A percentile compares a stretch with the other conserved stretches of the same genome.
Conservation (phyloP, 2,797 vertebrate genomes). For the Poeciliopsis gracilis region DNA sequence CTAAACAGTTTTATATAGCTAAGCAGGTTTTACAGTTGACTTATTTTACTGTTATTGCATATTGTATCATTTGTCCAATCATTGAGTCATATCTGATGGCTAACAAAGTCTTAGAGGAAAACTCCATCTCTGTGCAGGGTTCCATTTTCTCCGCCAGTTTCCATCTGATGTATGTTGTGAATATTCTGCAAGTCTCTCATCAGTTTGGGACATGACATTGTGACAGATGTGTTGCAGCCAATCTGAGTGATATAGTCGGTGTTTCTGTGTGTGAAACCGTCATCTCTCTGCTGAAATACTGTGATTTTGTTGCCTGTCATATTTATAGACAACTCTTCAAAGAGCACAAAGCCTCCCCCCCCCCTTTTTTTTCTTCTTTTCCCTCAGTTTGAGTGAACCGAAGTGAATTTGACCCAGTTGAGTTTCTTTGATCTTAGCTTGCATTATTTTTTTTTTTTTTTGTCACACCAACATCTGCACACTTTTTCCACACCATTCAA, state of each 20-base stretch:
- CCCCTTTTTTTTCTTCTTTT: conserved; percentile 4
- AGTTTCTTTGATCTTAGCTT: conserved; percentile 54
- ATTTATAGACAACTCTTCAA: conserved; percentile 49
- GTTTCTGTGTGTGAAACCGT: conserved; percentile 21
- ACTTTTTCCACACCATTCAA: conserved; percentile 28
- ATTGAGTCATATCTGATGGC: background rate
- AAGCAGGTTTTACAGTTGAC: background rate
- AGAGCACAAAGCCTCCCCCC: conserved; percentile 11
- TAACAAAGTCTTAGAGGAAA: conserved; percentile 1
- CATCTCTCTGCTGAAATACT: conserved; percentile 25
- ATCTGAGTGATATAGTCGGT: conserved; percentile 28
- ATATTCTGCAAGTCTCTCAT: conserved; percentile 34
- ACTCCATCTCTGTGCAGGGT: background rate
- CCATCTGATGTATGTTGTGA: conserved; percentile 33
- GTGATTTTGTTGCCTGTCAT: conserved; percentile 42
- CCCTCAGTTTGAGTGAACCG: conserved; percentile 25
- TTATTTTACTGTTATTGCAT: background rate
- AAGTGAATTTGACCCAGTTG: conserved; percentile 46
- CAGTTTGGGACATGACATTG: conserved; percentile 14
- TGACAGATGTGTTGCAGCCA: conserved; percentile 35
- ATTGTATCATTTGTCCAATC: background rate
- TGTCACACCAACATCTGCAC: conserved; percentile 22
- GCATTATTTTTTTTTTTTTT: conserved; percentile 7
- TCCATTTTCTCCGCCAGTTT: conserved; percentile 25
- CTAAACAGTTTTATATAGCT: background rate